These are phyloP conservation scores for Hirtodrosophila alboralis DNA, from an alignment of 2,888 invertebrate genomes.

Conservation along the genomic window DNA sequence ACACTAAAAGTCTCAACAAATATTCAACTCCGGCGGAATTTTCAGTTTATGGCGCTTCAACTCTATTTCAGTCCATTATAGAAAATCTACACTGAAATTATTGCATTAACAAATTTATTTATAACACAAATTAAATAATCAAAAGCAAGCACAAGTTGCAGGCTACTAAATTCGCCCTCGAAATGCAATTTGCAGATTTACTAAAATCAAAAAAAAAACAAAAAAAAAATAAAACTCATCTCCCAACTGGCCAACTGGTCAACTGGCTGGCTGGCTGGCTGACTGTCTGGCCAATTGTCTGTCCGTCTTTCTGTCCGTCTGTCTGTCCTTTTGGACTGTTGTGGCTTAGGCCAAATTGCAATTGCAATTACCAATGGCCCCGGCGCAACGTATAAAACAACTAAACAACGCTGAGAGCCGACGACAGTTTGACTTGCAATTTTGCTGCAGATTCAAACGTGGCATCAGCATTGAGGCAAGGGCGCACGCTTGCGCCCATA, in stretches of 20 bases:
- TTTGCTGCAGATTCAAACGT: slow-evolving; percentile 39
- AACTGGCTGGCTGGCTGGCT: slow-evolving; percentile 7
- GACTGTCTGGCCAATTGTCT: neutral
- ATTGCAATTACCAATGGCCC: slow-evolving; percentile 72
- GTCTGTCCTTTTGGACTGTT: slow-evolving; percentile 2
- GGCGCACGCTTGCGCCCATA: slow-evolving; percentile 13
- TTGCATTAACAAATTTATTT: slow-evolving; percentile 73
- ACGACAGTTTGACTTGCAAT: slow-evolving; percentile 77
- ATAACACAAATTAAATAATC: slow-evolving; percentile 77
- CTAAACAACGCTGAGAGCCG: slow-evolving; percentile 64
- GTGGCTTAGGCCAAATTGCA: slow-evolving; percentile 71
- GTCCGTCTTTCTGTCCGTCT: neutral
- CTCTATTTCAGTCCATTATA: too few relatives aligned
- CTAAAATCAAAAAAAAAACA: slow-evolving; percentile 2
- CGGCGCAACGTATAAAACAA: slow-evolving; percentile 53
- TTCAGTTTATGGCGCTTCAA: too few relatives aligned
- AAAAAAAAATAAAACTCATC: slow-evolving; percentile 31
- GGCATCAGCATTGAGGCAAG: slow-evolving; percentile 5
- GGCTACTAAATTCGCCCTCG: slow-evolving; percentile 54
- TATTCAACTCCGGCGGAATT: too few relatives aligned
- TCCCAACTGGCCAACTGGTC: slow-evolving; percentile 20
- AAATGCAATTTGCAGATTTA: slow-evolving; percentile 72
- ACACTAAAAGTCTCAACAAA: too few relatives aligned
- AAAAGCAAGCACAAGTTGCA: slow-evolving; percentile 49
- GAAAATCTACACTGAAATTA: slow-evolving; percentile 33